A percentile compares a stretch with the other conserved stretches of the same genome.
Evolutionary conservation across 2,888 invertebrate species (phyloP).

Genomic region (Barypeithes pellucidus): DNA sequence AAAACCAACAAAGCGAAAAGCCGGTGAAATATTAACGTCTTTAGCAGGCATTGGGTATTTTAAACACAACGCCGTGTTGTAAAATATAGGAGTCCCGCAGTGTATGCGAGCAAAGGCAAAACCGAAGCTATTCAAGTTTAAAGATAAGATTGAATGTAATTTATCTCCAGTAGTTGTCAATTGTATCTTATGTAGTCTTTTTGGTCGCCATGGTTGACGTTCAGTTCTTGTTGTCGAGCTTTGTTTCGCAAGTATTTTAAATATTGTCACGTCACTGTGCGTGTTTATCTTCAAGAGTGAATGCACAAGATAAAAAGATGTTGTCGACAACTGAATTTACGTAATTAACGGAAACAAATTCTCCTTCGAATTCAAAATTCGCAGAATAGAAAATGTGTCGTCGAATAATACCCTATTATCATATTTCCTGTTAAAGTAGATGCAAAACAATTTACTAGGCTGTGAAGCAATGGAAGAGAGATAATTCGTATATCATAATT

Average conservation of each 20-base stretch:
- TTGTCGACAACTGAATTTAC: slow-evolving; percentile 43
- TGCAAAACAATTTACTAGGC: too few species aligned
- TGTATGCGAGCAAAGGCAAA: slow-evolving; percentile 42
- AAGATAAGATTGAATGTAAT: slow-evolving; percentile 62
- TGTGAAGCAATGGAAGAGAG: too few species aligned
- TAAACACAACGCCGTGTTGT: slow-evolving; percentile 50
- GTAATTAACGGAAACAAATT: slow-evolving; percentile 31
- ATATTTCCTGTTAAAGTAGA: too few species aligned
- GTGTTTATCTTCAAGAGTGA: slow-evolving; percentile 56
- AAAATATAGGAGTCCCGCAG: slow-evolving; percentile 46
- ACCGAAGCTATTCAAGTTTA: slow-evolving; percentile 58
- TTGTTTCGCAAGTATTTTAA: slow-evolving; percentile 57
- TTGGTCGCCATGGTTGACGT: slow-evolving; percentile 57
- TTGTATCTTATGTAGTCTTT: slow-evolving; percentile 62
- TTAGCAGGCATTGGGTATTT: slow-evolving; percentile 55
- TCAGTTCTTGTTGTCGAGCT: slow-evolving; percentile 58
- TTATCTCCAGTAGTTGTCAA: slow-evolving; percentile 61
- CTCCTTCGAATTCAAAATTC: not conserved
- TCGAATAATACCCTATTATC: too few species aligned
- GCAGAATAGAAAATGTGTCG: not conserved
- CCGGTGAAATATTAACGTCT: slow-evolving; percentile 58
- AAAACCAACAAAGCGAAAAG: slow-evolving; percentile 54
- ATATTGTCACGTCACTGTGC: slow-evolving; percentile 55
- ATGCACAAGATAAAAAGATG: slow-evolving; percentile 54
- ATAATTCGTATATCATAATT: too few species aligned